A percentile compares a stretch with the other conserved stretches of the same genome.
Conservation (phyloP, 1,140 invertebrate species). For the Plodia interpunctella region DNA sequence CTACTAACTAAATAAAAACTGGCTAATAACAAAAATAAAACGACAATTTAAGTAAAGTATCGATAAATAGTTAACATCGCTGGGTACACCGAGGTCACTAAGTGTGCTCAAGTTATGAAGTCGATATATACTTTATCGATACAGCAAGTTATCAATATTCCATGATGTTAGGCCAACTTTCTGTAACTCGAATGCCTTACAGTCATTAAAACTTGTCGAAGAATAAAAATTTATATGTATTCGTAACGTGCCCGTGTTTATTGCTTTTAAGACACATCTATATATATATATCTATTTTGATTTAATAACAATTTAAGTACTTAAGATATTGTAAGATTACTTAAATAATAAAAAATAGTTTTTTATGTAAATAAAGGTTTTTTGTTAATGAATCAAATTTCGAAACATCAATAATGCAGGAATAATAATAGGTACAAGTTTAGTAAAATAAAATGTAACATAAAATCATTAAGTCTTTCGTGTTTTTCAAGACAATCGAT, state of each 20-base stretch:
- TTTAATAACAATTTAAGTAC: no score
- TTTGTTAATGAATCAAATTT: no score
- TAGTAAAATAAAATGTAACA: background rate
- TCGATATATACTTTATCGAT: slow-evolving; percentile 3
- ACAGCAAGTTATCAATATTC: background rate
- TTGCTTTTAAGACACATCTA: background rate
- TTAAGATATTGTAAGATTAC: no score
- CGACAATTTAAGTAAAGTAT: no score
- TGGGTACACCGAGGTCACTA: background rate
- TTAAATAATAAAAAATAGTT: no score
- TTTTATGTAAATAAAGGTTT: no score
- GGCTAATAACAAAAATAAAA: no score
- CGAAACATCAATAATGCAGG: no score
- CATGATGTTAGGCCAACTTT: background rate
- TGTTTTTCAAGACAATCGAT: background rate
- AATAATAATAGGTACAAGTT: no score
- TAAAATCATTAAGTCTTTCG: background rate
- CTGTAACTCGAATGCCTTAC: background rate
- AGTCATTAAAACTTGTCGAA: slow-evolving; percentile 3
- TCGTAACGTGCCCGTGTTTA: background rate
- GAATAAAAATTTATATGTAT: background rate
- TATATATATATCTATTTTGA: background rate
- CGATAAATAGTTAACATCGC: background rate
- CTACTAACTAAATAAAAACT: no score
- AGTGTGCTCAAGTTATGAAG: background rate